Evolutionary conservation across 2,888 invertebrate species (phyloP).

Genomic region (Stictocephala bisonia): DNA sequence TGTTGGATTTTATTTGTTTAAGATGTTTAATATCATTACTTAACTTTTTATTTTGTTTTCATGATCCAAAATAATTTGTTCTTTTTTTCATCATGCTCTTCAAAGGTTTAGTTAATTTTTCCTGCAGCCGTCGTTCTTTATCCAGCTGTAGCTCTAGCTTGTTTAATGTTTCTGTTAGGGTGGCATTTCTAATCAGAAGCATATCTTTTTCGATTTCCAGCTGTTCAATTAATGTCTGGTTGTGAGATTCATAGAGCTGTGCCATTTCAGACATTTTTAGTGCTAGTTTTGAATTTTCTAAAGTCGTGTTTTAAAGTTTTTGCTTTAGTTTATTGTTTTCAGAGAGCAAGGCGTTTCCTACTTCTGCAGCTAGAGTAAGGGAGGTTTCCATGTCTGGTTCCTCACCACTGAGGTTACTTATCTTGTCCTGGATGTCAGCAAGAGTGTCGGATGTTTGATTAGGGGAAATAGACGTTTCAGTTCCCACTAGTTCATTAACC

Average conservation of each 20-base stretch:
- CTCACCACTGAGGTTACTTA: background rate
- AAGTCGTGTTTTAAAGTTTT: background rate
- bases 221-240: background rate
- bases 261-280: background rate
- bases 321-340: background rate
- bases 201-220: background rate
- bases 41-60: too few relatives aligned
- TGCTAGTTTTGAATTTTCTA: background rate
- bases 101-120: too few relatives aligned
- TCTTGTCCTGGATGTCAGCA: background rate
- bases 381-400: background rate
- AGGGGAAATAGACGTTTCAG: background rate
- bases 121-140: too few relatives aligned
- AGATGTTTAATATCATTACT: too few relatives aligned
- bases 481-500: background rate
- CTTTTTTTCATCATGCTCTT: too few relatives aligned
- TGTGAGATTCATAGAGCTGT: background rate
- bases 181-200: background rate
- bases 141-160: too few relatives aligned
- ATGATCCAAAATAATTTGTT: too few relatives aligned
- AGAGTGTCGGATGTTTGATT: background rate
- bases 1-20: too few relatives aligned
- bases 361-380: too few relatives aligned
- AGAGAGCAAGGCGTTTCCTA: too few relatives aligned
- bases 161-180: background rate